Evolutionary conservation across 2,797 vertebrate species (phyloP).

Genomic region (Bradypodion ventrale): DNA sequence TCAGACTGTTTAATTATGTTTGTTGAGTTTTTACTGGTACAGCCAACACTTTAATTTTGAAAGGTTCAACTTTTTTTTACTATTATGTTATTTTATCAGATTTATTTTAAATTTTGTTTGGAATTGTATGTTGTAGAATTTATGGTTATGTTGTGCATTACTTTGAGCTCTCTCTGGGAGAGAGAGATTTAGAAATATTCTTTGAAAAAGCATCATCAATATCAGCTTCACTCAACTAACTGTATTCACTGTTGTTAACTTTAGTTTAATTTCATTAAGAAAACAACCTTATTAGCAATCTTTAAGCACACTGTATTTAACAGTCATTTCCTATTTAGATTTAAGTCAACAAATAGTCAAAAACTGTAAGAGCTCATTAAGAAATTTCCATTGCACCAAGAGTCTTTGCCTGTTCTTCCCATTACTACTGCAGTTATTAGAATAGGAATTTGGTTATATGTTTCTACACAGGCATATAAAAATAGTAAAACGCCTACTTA

Average conservation of each 20-base stretch:
- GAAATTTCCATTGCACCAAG: neutral
- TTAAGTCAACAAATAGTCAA: constrained; percentile 2
- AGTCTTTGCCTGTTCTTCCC: constrained; percentile 18
- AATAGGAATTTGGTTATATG: constrained; percentile 48
- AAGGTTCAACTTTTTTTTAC: no score
- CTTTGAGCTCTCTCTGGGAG: no score
- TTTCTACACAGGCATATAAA: constrained; percentile 64
- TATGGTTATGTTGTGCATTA: no score
- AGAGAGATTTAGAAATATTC: no score
- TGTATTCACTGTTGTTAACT: neutral
- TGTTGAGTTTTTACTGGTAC: no score
- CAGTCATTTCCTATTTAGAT: neutral
- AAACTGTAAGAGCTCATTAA: constrained; percentile 23
- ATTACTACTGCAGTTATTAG: constrained; percentile 43
- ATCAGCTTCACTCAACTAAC: no score
- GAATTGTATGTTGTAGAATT: no score
- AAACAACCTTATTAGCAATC: neutral
- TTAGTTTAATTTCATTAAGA: neutral
- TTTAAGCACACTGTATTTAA: constrained; percentile 5
- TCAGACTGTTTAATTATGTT: no score
- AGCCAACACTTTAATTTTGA: no score
- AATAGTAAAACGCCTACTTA: constrained; percentile 50
- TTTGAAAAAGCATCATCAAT: no score
- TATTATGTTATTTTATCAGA: no score
- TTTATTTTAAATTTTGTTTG: no score